Base-by-base conservation (phyloP, 2,113 vertebrate species). In the Pseudorectes ferrugineus region DNA sequence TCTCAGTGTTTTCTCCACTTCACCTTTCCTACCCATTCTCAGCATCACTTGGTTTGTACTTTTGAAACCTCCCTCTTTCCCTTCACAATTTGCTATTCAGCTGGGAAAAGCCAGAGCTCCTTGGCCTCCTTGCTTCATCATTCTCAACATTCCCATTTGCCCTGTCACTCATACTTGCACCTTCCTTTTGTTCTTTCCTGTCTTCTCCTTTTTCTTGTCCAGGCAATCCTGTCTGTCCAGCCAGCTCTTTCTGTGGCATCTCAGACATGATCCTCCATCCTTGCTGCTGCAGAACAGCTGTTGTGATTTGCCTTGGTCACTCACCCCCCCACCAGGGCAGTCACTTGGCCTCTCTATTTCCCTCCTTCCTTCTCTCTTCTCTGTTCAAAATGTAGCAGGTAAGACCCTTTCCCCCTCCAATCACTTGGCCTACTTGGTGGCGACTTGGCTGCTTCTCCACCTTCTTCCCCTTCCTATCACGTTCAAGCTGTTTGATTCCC, bases 191-290 rank as follows among this genome's bases (percentile, higher is more conserved):
- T 92, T 94, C 49, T 89, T 93, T 72, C 70, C 76, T 89, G 13
- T 95, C 87, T 70, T 75, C 75, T 96, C 40, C 77, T 82, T 86
- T 76, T 79, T 73, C 68, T 74, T 91, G 85, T 85, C 74, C 84
- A 93, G 82, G 74, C 78, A 89, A 15, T 61, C 79, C 36, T 81
- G 10, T 86, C 91, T 93, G 71, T 94, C n/a, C 63, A 86, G 40
- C 35, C 84, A 76, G 45, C 42, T 77, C 74, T 88, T 81, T 89
- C 73, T 95, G 36, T 93, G 72, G 67, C 51, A 92, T 59, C 59
- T 87, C 73, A 91, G 5, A 62, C 62, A 55, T 52, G 65, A 54
- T 62, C 58, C 61, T 95, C 59, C 77, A 65, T 83, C 83, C 73
- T 89, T 94, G 55, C 75, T 74, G 67, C 68, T 88, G 72, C 83